These are phyloP conservation scores for Drosophila ezoana DNA, from an alignment of 2,888 invertebrate genomes.

Conservation along the genomic window DNA sequence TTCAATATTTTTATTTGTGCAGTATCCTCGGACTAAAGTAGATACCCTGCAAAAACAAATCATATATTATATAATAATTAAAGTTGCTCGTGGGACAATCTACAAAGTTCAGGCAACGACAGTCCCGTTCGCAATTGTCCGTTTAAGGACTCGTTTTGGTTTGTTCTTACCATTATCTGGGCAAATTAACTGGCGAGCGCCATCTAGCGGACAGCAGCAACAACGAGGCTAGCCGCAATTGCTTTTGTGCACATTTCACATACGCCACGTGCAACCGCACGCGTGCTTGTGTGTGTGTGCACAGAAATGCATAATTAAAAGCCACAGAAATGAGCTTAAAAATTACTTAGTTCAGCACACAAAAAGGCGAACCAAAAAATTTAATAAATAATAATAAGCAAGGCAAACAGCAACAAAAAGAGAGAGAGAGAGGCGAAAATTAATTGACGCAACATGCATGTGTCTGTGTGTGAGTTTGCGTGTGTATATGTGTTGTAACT, in stretches of 20 bases:
- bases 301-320: constrained; percentile 58
- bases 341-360: constrained; percentile 51
- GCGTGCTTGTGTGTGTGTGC: constrained; percentile 6
- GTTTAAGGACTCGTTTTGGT: constrained; percentile 29
- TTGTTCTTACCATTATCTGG: background rate
- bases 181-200: constrained; percentile 36
- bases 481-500: constrained; percentile 21
- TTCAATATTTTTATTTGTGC: no score
- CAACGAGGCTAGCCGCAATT: background rate
- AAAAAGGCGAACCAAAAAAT: constrained; percentile 29
- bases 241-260: constrained; percentile 31
- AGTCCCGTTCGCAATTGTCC: constrained; percentile 9
- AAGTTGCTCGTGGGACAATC: no score
- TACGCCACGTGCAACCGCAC: constrained; percentile 30
- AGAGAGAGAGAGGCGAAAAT: constrained; percentile 37
- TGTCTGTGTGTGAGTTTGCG: background rate
- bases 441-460: constrained; percentile 47
- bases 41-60: no score
- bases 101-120: constrained; percentile 8
- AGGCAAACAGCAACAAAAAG: constrained; percentile 31
- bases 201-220: constrained; percentile 30
- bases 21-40: no score
- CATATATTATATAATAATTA: no score
- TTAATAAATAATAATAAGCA: constrained; percentile 51
- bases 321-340: constrained; percentile 63